Conservation (phyloP, 2,797 vertebrate genomes). For the Echiichthys vipera region DNA sequence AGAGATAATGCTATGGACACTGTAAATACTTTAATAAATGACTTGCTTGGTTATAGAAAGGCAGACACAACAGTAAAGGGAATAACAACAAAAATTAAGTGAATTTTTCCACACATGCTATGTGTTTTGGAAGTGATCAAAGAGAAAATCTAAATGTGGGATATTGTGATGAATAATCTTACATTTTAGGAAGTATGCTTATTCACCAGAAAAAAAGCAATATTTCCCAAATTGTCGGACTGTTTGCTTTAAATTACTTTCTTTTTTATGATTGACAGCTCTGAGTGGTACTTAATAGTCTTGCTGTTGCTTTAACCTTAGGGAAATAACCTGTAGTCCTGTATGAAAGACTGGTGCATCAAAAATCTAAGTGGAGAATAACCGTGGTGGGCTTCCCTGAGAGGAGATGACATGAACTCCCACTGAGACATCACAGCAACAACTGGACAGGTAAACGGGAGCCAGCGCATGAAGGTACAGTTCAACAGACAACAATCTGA, state of each 20-base stretch:
- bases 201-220: no score
- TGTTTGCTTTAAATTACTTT: neutral
- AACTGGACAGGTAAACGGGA: constrained; percentile 5
- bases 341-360: neutral
- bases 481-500: neutral
- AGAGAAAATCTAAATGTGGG: no score
- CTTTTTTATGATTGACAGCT: neutral
- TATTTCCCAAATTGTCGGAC: neutral
- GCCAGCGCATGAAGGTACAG: neutral
- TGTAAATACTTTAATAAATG: neutral
- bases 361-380: constrained; percentile 37
- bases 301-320: neutral
- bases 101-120: neutral
- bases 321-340: neutral
- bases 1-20: neutral
- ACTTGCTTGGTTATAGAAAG: neutral
- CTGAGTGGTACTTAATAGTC: neutral
- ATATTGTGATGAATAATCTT: neutral
- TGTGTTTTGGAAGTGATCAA: neutral
- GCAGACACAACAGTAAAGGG: neutral
- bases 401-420: constrained; percentile 39
- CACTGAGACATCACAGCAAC: constrained; percentile 11
- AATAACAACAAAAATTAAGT: neutral
- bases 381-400: constrained; percentile 63
- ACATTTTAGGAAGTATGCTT: no score